Evolutionary conservation across 2,113 vertebrate genomes (phyloP), one percentile per base, ranked within the genome.

Genomic region (Uria aalge): DNA sequence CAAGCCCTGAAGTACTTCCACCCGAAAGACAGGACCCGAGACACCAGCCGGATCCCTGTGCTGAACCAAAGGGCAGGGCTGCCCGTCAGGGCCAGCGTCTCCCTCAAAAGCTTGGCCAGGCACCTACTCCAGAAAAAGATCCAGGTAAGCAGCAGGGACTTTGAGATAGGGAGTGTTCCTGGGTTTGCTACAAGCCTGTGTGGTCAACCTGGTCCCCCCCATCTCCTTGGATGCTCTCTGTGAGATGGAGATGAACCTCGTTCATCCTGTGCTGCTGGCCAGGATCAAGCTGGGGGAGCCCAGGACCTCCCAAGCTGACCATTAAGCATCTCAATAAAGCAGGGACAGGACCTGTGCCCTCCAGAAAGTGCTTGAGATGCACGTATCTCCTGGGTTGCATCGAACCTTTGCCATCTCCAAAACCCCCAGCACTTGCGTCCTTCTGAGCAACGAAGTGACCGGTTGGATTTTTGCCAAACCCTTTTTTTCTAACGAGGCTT

Each of bases 121-220:
- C 96, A 96, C 47, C 98, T 99, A 43, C 98, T 99, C 20, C 96
- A 98, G 55, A 99, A 98, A 94, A 98, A 88, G n/a, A 99, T 99
- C 86, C 99, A 99, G 99, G 99, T 99, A 66, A 80, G 85, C 53
- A 53, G n/a, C 21, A 82, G 69, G 19, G 74, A 8, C 14, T 23
- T 52, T 45, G 34, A 56, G 12, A 34, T 40, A 24, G 27, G 32
- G 75, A 86, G 57, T 34, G 0, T 29, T 69, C 29, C 29, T 79
- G 60, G 22, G 15, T 56, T 69, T 81, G 24, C 36, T 57, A 1
- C 1, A 2, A 60, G 72, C 24, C 27, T 45, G 4, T 69, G 50
- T 45, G 48, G 2, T 75, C 66, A 78, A 40, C 26, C 36, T 75
- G 12, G 26, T 36, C 11, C 12, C 47, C 36, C 34, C 21, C 4